Evolutionary conservation across 2,113 vertebrate species (phyloP).

Genomic region (Naja naja): DNA sequence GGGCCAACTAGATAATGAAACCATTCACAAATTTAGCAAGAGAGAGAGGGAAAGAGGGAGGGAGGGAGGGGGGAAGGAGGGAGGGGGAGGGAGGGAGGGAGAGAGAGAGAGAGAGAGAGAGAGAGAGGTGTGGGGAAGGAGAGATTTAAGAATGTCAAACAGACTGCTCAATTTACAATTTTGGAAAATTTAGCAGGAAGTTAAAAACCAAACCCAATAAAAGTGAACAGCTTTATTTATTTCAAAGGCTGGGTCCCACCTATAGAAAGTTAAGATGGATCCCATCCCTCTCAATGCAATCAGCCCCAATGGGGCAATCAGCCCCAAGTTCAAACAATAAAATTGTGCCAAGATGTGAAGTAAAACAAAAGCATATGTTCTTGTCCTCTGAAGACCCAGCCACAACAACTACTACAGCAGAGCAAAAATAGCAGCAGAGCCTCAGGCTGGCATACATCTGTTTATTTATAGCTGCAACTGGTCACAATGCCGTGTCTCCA

Average conservation of each 20-base stretch:
- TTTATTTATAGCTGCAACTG: conserved; percentile 26
- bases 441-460: neutral
- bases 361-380: neutral
- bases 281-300: too few relatives aligned
- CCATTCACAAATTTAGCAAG: neutral
- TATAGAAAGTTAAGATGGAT: neutral
- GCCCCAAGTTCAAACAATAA: neutral
- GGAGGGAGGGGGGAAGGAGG: too few relatives aligned
- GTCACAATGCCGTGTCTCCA: neutral
- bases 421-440: conserved; percentile 30
- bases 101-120: too few relatives aligned
- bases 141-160: neutral
- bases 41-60: too few relatives aligned
- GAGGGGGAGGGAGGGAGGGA: too few relatives aligned
- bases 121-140: too few relatives aligned
- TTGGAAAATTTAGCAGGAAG: neutral
- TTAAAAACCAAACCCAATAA: neutral
- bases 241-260: neutral
- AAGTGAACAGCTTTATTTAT: neutral
- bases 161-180: neutral
- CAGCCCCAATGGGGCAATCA: neutral
- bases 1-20: neutral
- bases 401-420: neutral
- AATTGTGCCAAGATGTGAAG: neutral
- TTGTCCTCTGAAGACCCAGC: neutral